Base-by-base conservation (phyloP, 2,888 invertebrate genomes). In the Apomyelois bistriatella region DNA sequence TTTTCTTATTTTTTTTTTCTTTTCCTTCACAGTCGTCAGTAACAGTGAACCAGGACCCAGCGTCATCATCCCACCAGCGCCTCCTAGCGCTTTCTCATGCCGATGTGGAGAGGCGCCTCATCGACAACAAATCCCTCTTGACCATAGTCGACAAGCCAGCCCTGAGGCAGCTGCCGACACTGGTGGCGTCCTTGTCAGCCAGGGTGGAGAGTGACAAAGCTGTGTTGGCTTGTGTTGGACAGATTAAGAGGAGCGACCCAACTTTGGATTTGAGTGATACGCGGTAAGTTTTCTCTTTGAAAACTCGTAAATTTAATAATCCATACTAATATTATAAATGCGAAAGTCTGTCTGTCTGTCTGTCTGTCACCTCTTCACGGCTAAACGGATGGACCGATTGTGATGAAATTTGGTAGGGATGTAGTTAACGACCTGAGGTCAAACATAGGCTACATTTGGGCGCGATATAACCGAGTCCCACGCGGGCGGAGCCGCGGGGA, bases 191-290 rank as follows among this genome's bases (percentile, higher is more conserved):
- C 61, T 89, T 98, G 38, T 93, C 95, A 46, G 92, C 94, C 17
- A 91, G 98, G 58, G 97, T 98, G 43, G 96, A 98, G 77, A 95
- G 95, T 73, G 98, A 98, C 87, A 98, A 98, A 81, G 96, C 97
- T 54, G 96, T 96, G 51, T 85, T 98, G 57, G 92, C 93, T 36
- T 93, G 93, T 62, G 92, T 94, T 37, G 94, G 94, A 0, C 94
- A 94, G 71, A 91, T 94, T 49, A 94, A 93, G 72, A 87, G 91
- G 56, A 91, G 93, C 49, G 93, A 94, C 53, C 90, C 92, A 0
- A 76, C 85, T 0, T 82, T 94, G 67, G 92, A 94, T 3, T 88
- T 93, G 53, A 92, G 93, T 50, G 94, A 93, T 62, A 85, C 86
- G 6, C 91, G 92, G 93, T 93, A 50, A 68, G 78, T 56, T 38